Evolutionary conservation across 2,888 invertebrate genomes (phyloP).

Genomic region (Nematopogon swammerdamellus): DNA sequence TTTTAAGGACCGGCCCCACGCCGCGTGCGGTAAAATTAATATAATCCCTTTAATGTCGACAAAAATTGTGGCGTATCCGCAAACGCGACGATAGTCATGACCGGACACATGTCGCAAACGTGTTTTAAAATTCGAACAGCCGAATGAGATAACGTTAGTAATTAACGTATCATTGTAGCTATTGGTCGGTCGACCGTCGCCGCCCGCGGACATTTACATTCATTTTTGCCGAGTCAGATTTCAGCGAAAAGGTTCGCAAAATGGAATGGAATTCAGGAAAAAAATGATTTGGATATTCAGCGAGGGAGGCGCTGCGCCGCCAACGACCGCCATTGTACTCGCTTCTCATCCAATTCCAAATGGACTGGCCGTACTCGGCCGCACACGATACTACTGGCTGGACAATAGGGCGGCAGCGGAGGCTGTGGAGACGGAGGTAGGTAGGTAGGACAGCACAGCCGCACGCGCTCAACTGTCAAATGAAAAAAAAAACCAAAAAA

Average conservation of each 20-base stretch:
- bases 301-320: slow-evolving; percentile 29
- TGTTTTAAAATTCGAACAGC: background rate
- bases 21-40: too few species aligned
- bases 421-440: too few species aligned
- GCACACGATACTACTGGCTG: slow-evolving; percentile 49
- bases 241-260: background rate
- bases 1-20: too few species aligned
- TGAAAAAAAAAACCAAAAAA: slow-evolving; percentile 49
- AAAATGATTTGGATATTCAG: slow-evolving; percentile 45
- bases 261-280: slow-evolving; percentile 1
- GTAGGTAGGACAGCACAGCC: too few species aligned
- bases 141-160: background rate
- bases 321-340: slow-evolving; percentile 36
- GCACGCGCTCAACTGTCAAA: slow-evolving; percentile 52
- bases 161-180: background rate
- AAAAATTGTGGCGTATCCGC: too few species aligned
- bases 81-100: too few species aligned
- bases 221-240: background rate
- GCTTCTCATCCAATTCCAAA: slow-evolving; percentile 36
- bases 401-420: slow-evolving; percentile 40
- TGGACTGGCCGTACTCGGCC: slow-evolving; percentile 44
- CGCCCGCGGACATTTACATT: background rate
- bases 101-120: too few species aligned
- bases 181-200: background rate
- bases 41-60: too few species aligned